phyloP scores from a whole-genome alignment of 2,113 vertebrate genomes.

The Amphiprion ocellaris region DNA sequence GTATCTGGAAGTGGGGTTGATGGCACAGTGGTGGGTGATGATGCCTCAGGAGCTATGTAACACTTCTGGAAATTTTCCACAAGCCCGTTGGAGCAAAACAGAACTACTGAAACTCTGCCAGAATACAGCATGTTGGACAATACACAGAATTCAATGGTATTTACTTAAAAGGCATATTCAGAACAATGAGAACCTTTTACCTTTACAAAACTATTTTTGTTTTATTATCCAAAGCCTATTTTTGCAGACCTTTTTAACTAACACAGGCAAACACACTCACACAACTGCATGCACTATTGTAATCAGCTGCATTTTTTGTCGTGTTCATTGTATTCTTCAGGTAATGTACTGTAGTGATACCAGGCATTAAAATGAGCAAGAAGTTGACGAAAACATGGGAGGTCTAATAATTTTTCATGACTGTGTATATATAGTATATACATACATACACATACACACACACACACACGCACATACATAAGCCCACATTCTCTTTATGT shows the following conservation, averaged over 20 bases:
- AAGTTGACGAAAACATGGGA: too few relatives aligned
- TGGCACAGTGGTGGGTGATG: not conserved
- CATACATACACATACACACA: not conserved
- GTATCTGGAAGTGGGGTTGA: not conserved
- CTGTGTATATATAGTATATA: too few relatives aligned
- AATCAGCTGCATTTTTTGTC: too few relatives aligned
- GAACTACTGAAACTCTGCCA: not conserved
- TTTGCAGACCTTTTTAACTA: not conserved
- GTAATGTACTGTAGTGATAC: too few relatives aligned
- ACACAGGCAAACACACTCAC: conserved; percentile 5
- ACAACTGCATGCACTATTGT: too few relatives aligned
- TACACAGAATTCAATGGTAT: not conserved
- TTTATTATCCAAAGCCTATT: not conserved
- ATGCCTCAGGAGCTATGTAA: not conserved
- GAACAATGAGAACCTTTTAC: too few relatives aligned
- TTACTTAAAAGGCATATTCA: too few relatives aligned
- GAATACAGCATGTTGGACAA: not conserved
- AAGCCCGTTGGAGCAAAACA: not conserved
- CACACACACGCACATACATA: not conserved
- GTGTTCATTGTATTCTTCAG: too few relatives aligned
- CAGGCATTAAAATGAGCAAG: too few relatives aligned
- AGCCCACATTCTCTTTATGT: conserved; percentile 55
- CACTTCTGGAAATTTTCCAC: not conserved
- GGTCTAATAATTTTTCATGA: too few relatives aligned
- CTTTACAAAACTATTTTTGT: not conserved